These are phyloP conservation scores for Lathronympha strigana DNA, from an alignment of 2,888 invertebrate genomes.

Conservation along the genomic window DNA sequence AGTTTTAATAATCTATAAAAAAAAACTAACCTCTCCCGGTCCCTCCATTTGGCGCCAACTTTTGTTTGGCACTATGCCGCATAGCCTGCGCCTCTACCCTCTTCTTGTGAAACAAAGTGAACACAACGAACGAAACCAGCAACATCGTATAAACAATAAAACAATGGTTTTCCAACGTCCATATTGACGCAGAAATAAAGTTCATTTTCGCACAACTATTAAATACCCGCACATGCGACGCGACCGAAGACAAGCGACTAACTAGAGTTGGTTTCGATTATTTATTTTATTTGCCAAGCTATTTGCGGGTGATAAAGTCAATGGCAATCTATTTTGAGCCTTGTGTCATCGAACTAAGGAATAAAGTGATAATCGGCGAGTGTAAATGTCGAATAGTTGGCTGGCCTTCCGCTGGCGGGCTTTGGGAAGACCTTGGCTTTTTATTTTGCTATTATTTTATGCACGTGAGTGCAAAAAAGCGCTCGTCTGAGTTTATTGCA, in stretches of 20 bases:
- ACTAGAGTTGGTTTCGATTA: constrained; percentile 36
- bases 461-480: constrained; percentile 17
- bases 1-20: background rate
- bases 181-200: constrained; percentile 68
- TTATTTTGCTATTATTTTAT: constrained; percentile 31
- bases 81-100: constrained; percentile 64
- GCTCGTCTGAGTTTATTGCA: constrained; percentile 12
- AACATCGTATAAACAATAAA: constrained; percentile 70
- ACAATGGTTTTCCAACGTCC: constrained; percentile 76
- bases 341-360: background rate
- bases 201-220: constrained; percentile 62
- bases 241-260: constrained; percentile 21
- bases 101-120: constrained; percentile 73
- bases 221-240: constrained; percentile 25
- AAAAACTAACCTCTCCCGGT: constrained; percentile 60
- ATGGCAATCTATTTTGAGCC: background rate
- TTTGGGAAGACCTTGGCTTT: constrained; percentile 36
- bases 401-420: constrained; percentile 26
- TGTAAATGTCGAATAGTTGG: constrained; percentile 26
- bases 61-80: constrained; percentile 58
- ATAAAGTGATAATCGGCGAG: background rate
- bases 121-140: constrained; percentile 67
- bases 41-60: constrained; percentile 57
- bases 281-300: constrained; percentile 35
- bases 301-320: constrained; percentile 13